Evolutionary conservation across 2,797 vertebrate genomes (phyloP).

Genomic region (Chelidonichthys spinosus): DNA sequence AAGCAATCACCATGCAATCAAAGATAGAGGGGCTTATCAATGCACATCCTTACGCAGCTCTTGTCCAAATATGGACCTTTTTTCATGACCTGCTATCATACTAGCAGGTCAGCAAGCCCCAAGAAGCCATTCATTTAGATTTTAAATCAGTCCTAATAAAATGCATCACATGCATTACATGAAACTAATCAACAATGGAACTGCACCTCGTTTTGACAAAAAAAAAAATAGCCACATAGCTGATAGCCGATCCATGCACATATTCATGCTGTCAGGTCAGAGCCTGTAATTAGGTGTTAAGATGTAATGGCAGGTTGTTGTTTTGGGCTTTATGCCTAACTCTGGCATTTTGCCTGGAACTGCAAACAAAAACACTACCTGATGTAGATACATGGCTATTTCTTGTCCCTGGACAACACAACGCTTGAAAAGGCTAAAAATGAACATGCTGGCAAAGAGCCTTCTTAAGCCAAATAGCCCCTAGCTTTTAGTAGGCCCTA

Average conservation of each 20-base stretch:
- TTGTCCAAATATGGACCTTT: no score
- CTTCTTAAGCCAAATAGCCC: not conserved
- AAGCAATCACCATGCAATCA: no score
- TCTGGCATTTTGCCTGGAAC: slow-evolving; percentile 13
- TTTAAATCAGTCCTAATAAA: not conserved
- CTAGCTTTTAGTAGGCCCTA: not conserved
- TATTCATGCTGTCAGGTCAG: slow-evolving; percentile 23
- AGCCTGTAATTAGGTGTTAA: slow-evolving; percentile 26
- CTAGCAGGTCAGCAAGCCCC: not conserved
- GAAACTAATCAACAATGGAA: slow-evolving; percentile 1
- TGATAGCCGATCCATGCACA: slow-evolving; percentile 21
- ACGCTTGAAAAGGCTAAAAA: no score
- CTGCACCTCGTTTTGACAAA: not conserved
- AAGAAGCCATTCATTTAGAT: not conserved
- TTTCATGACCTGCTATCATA: no score
- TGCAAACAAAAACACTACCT: slow-evolving; percentile 1
- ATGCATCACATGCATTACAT: not conserved
- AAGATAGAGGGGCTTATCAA: no score
- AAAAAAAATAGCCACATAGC: slow-evolving; percentile 2
- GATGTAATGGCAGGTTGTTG: slow-evolving; percentile 16
- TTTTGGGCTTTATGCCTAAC: slow-evolving; percentile 5
- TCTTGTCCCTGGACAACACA: not conserved
- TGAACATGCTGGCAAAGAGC: not conserved
- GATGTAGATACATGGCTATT: not conserved
- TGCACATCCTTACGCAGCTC: no score